Conservation (phyloP, 2,888 invertebrate genomes). For the Parasteatoda lunata region DNA sequence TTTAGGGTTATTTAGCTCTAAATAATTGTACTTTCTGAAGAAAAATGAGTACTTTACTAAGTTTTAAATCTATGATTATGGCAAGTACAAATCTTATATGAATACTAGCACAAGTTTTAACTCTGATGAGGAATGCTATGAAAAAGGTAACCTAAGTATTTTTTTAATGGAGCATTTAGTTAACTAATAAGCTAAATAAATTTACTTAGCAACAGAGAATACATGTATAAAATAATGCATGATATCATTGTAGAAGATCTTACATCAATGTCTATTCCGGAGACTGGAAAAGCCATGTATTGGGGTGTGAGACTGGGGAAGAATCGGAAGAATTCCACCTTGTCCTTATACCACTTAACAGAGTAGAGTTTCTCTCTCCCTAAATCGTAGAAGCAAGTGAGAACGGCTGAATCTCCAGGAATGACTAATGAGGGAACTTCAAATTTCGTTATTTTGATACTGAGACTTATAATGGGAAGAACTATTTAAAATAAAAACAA, state of each 20-base stretch:
- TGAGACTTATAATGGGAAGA: slow-evolving; percentile 40
- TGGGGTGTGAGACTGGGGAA: slow-evolving; percentile 63
- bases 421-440: slow-evolving; percentile 50
- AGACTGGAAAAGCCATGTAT: slow-evolving; percentile 63
- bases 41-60: too few relatives aligned
- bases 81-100: too few relatives aligned
- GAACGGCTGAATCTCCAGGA: slow-evolving; percentile 48
- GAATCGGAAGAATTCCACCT: slow-evolving; percentile 61
- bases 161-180: too few relatives aligned
- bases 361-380: slow-evolving; percentile 66
- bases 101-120: too few relatives aligned
- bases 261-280: slow-evolving; percentile 67
- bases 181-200: too few relatives aligned
- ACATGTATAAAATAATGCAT: too few relatives aligned
- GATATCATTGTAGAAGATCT: not conserved
- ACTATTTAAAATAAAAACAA: not conserved
- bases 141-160: too few relatives aligned
- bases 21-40: too few relatives aligned
- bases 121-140: too few relatives aligned
- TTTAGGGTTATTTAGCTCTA: too few relatives aligned
- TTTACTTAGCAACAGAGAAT: too few relatives aligned
- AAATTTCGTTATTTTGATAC: slow-evolving; percentile 48
- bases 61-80: too few relatives aligned
- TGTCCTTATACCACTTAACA: slow-evolving; percentile 68
- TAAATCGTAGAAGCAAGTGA: slow-evolving; percentile 57